Evolutionary conservation across 2,113 vertebrate species (phyloP), one percentile per base, ranked within the genome.

Genomic region (Ptychochromis oligacanthus): DNA sequence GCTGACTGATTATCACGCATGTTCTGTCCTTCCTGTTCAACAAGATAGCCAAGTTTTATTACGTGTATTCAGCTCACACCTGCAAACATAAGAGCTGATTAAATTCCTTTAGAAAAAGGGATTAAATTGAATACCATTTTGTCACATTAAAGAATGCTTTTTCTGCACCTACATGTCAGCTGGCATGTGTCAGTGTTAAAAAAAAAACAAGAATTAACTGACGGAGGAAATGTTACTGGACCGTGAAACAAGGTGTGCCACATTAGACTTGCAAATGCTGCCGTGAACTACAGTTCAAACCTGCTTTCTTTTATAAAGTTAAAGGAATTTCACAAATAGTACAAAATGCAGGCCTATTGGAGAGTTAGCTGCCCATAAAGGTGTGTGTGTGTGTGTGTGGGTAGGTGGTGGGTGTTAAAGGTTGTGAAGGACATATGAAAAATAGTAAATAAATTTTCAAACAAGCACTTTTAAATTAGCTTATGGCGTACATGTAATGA

Each of bases 401-500:
- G 34, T 61, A 34, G 40, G 6, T 6, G 34, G 24, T 20, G 7
- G 22, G 26, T 17, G 26, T 83, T 34, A 54, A 10, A 36, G 58
- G 28, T 49, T 46, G 43, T 76, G 31, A 75, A 75, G 81, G 18
- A 57, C 4, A 26, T 86, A 28, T 36, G n/a, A 75, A 76, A 84
- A 72, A 55, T 26, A 65, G 40, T 64, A 77, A 86, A 82, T 57
- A 38, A 49, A 62, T 81, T 83, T 56, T 79, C 61, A 58, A 82
- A 55, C 31, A 81, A 85, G 81, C 57, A 65, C 72, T 76, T 87
- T 80, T 77, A 79, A 84, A 78, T 75, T 12, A 40, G 22, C 31
- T 56, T 56, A 59, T 87, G 85, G 81, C 80, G 76, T 61, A 67
- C 14, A 26, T 65, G 20, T 82, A 80, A 86, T 81, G 56, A 58